Base-by-base conservation (phyloP, 2,797 vertebrate genomes). In the Mus spretus region DNA sequence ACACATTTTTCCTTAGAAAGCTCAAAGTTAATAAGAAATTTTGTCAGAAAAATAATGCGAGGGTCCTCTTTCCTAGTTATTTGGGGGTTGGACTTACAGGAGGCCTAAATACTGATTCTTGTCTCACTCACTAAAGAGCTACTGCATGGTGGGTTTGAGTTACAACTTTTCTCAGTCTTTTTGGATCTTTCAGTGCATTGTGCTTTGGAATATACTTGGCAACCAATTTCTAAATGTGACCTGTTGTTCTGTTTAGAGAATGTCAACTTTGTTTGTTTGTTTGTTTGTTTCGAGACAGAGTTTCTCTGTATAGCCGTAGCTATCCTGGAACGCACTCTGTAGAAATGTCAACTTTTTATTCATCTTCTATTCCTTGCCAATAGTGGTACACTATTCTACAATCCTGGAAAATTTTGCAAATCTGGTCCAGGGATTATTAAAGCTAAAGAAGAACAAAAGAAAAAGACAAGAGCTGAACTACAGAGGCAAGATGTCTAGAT, bases 201-300 rank as follows among this genome's bases (percentile, higher is more conserved):
- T 99, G 99, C 91, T 99, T 99, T 98, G 99, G 99, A 95, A 99
- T 99, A 98, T 99, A 99, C 98, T 98, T 99, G 98, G 99, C 99
- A 97, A 99, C 99, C 53, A 99, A 99, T 99, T 99, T 99, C 98
- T 99, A 99, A 99, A 99, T 99, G 98, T 99, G 97, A 99, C 99
- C 0, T 99, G 99, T 99, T 99, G 98, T 99, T 99, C 98, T 99
- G 99, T 99, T 99, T 99, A 98, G 99, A 99, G 99, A 99, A 99
- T 44, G 44, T 44, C 44, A 44, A 44, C 44, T 44, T 44, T 44
- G 44, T 44, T 44, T 44, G 44, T 44, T 44, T 44, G 44, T 44
- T 44, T 44, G 44, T 44, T 44, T 44, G 44, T 44, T 44, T 44
- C 44, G 5, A 44, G 44, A 44, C 44, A 44, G 44, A 44, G 44